Percentiles rank a stretch among this genome's conserved stretches.
phyloP scores from a whole-genome alignment of 2,797 vertebrate species.

The Aplochiton taeniatus region DNA sequence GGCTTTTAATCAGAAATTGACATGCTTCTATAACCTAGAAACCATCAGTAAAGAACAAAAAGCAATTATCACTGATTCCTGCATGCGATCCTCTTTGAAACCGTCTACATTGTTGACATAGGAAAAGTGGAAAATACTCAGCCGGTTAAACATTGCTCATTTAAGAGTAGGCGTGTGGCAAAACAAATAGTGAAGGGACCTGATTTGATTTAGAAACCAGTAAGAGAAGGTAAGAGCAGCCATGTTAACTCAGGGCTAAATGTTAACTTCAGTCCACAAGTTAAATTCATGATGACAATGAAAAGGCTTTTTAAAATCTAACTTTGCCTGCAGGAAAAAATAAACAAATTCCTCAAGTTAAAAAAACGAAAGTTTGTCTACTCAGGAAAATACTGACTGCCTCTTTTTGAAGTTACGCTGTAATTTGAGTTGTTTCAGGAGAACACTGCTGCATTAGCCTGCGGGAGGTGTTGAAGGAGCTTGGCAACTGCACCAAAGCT shows the following conservation, averaged over 20 bases:
- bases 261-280: conserved; percentile 28
- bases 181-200: conserved; percentile 44
- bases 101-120: conserved; percentile 58
- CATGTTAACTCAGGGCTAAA: conserved; percentile 23
- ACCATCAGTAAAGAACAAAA: conserved; percentile 69
- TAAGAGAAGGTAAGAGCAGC: conserved; percentile 29
- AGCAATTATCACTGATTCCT: conserved; percentile 72
- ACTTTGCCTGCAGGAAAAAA: conserved; percentile 21
- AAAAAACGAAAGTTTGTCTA: no score
- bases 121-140: conserved; percentile 60
- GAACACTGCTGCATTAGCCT: neutral
- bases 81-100: conserved; percentile 48
- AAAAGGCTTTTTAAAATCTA: conserved; percentile 31
- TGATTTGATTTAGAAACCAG: conserved; percentile 28
- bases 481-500: neutral
- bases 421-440: neutral
- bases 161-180: conserved; percentile 39
- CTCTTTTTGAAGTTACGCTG: no score
- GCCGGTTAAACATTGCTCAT: conserved; percentile 43
- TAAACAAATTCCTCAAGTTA: neutral
- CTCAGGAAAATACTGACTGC: no score
- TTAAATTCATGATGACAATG: conserved; percentile 37
- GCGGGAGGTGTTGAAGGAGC: neutral
- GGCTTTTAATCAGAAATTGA: conserved; percentile 66
- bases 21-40: conserved; percentile 68